A percentile compares a stretch with the other conserved stretches of the same genome.
Evolutionary conservation across 2,113 vertebrate genomes (phyloP).

Genomic region (Sisor rabdophorus): DNA sequence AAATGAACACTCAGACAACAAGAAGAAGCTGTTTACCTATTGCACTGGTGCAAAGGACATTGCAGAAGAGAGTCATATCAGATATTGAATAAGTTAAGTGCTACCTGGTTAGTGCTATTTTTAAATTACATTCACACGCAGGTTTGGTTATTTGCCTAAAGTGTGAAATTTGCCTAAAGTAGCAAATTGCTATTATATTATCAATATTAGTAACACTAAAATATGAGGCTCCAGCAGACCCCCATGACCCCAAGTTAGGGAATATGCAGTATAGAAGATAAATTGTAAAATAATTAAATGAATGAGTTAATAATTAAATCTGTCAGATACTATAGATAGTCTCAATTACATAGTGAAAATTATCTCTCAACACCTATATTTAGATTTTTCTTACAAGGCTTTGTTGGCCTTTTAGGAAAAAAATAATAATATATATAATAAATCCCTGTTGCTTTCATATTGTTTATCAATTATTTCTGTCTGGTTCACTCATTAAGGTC

Average conservation of each 20-base stretch:
- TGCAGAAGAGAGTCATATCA: neutral
- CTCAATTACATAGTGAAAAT: no score
- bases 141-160: no score
- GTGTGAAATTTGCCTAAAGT: no score
- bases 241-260: no score
- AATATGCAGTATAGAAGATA: no score
- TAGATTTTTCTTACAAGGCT: neutral
- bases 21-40: neutral
- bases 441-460: neutral
- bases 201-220: no score
- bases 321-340: neutral
- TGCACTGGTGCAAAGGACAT: no score
- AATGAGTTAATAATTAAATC: neutral
- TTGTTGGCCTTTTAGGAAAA: no score
- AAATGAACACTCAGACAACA: neutral
- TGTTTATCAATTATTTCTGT: conserved; percentile 1
- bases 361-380: neutral
- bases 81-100: neutral
- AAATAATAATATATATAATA: neutral
- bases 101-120: neutral
- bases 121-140: no score
- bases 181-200: no score
- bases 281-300: no score
- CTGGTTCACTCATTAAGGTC: neutral
- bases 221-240: no score